These are phyloP conservation scores for Diachasma alloeum DNA, from an alignment of 1,140 invertebrate species.

Conservation along the genomic window DNA sequence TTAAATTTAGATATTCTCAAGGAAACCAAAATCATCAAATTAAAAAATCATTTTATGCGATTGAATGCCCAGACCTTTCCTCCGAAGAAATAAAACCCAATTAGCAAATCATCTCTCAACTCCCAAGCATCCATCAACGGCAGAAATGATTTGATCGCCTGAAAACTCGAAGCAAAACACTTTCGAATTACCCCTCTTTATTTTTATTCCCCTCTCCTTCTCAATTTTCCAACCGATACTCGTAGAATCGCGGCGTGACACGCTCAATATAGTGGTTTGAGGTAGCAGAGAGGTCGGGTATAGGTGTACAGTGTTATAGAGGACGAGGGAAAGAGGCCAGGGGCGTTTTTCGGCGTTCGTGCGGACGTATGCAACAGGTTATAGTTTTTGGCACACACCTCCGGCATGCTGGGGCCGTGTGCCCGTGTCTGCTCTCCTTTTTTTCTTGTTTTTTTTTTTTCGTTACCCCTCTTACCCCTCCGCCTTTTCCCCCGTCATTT, in stretches of 20 bases:
- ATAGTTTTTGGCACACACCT: constrained; percentile 65
- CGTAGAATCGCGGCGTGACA: constrained; percentile 25
- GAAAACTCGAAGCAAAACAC: not conserved
- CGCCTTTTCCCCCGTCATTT: not conserved
- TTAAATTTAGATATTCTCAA: too few relatives aligned
- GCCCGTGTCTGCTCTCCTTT: constrained; percentile 39
- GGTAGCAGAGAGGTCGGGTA: constrained; percentile 3
- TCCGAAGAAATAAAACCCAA: too few relatives aligned
- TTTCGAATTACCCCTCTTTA: not conserved
- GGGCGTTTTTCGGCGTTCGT: constrained; percentile 64
- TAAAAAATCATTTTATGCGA: too few relatives aligned
- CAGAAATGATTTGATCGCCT: too few relatives aligned
- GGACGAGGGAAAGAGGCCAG: constrained; percentile 50
- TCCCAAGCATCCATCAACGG: too few relatives aligned
- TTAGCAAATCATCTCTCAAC: too few relatives aligned
- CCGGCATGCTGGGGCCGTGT: constrained; percentile 38
- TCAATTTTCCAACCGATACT: constrained; percentile 26
- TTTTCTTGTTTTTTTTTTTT: not conserved
- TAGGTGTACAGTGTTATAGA: constrained; percentile 33
- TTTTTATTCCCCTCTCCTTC: constrained; percentile 7
- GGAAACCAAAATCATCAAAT: too few relatives aligned
- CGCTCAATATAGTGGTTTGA: constrained; percentile 23
- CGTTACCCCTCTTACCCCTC: not conserved
- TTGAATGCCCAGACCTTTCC: too few relatives aligned
- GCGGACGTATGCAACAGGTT: constrained; percentile 61